Evolutionary conservation across 2,113 vertebrate genomes (phyloP), one percentile per base, ranked within the genome.

Genomic region (Rhabdomys dilectus): DNA sequence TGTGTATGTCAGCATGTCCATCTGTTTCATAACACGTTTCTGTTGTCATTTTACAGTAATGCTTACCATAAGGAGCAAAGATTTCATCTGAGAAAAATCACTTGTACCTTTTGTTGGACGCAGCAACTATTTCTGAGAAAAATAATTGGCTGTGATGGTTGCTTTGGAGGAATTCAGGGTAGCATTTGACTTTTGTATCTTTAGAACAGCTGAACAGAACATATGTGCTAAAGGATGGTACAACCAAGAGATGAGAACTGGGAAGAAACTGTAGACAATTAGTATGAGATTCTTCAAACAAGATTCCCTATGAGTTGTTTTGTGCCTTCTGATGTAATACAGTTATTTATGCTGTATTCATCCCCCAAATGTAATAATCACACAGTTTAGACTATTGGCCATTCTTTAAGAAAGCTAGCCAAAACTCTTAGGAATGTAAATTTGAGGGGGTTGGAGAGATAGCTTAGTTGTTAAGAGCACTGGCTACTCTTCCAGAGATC

Each of bases 381-480:
- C 48, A 51, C 72, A 94, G 31, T 72, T 66, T 80, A 89, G 36
- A 93, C 13, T 66, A 26, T 66, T 53, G 21, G 88, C 16, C 34
- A 96, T 11, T 82, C 16, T 91, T 53, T 3, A 86, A 87, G n/a
- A 94, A 1, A 93, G 58, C 8, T 12, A 91, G 9, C 39, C 68
- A 81, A 36, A 96, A 81, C 12, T 70, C 51, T 94, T 86, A 19
- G 51, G 93, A 93, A 51, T 72, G 82, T 36, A 45, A 94, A 9
- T 77, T 51, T 51, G 39, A 42, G 36, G n/a, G 12, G 36, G 13
- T 7, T 84, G 21, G 12, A 84, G n/a, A 84, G n/a, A 39, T 62
- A 19, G 34, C 10, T 39, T 58, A 84, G 80, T 0, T 24, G n/a
- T 84, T 84, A 62, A 84, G 81, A 84, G 15, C n/a, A 42, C 24